phyloP scores from a whole-genome alignment of 1,140 invertebrate species.

The Bursaphelenchus mucronatus region DNA sequence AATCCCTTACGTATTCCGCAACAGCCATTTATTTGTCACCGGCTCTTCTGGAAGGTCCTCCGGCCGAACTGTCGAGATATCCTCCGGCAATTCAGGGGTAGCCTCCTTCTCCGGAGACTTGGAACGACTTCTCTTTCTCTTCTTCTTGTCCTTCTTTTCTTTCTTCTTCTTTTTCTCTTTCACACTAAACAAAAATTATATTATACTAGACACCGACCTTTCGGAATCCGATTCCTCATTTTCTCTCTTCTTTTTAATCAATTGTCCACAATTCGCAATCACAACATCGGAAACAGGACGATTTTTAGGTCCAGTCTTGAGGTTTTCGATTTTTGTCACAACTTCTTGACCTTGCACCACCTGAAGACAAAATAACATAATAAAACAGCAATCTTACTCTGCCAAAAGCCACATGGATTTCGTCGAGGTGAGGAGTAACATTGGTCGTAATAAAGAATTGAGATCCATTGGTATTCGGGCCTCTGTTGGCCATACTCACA shows the following conservation, averaged over 20 bases:
- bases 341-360: constrained; percentile 38
- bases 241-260: constrained; percentile 33
- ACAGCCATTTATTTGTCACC: constrained; percentile 11
- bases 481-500: constrained; percentile 62
- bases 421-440: constrained; percentile 42
- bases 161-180: constrained; percentile 12
- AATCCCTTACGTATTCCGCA: constrained; percentile 12
- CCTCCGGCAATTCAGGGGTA: background rate
- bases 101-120: background rate
- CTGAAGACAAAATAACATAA: constrained; percentile 19
- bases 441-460: constrained; percentile 92
- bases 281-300: constrained; percentile 38
- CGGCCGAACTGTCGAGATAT: constrained; percentile 5
- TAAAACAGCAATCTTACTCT: background rate
- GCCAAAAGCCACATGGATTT: constrained; percentile 49
- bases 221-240: constrained; percentile 25
- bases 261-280: constrained; percentile 40
- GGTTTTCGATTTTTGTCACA: constrained; percentile 39
- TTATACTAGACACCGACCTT: constrained; percentile 15
- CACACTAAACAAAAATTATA: background rate
- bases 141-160: constrained; percentile 12
- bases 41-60: constrained; percentile 16
- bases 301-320: constrained; percentile 38
- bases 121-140: background rate
- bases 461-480: constrained; percentile 90